These are phyloP conservation scores for Caracal caracal DNA, from an alignment of 2,113 vertebrate genomes.

Conservation along the genomic window DNA sequence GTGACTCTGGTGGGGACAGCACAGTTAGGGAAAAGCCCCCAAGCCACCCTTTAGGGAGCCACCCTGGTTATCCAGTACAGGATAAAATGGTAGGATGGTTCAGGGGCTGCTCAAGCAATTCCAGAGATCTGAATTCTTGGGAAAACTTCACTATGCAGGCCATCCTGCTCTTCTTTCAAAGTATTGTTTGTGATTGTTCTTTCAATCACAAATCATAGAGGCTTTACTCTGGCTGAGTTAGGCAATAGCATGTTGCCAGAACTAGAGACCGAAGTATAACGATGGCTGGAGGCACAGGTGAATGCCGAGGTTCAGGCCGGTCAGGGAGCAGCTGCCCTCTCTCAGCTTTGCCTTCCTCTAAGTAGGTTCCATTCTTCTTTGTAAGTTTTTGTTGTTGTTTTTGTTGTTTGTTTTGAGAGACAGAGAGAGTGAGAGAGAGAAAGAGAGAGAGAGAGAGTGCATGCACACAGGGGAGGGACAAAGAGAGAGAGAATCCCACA, in stretches of 20 bases:
- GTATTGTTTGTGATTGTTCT: neutral
- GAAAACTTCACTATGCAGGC: neutral
- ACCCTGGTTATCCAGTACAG: accelerated
- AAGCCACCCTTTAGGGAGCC: neutral
- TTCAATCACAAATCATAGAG: neutral
- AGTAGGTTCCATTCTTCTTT: neutral
- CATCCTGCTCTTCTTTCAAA: neutral
- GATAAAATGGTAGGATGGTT: too few species aligned
- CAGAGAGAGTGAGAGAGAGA: too few species aligned
- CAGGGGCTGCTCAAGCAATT: neutral
- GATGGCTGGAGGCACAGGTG: neutral
- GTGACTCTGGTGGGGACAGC: neutral
- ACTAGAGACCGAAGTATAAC: neutral
- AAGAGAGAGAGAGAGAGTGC: too few species aligned
- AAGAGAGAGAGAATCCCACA: too few species aligned
- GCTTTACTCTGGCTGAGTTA: neutral
- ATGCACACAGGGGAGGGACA: too few species aligned
- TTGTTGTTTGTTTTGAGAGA: too few species aligned
- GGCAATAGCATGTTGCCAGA: neutral
- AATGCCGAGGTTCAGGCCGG: neutral
- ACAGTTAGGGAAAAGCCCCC: neutral
- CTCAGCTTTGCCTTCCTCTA: neutral
- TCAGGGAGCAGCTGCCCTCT: neutral
- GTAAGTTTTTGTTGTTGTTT: too few species aligned
- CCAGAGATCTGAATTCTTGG: neutral